Conservation (phyloP, 1,140 invertebrate species). For the Pentalonia nigronervosa region DNA sequence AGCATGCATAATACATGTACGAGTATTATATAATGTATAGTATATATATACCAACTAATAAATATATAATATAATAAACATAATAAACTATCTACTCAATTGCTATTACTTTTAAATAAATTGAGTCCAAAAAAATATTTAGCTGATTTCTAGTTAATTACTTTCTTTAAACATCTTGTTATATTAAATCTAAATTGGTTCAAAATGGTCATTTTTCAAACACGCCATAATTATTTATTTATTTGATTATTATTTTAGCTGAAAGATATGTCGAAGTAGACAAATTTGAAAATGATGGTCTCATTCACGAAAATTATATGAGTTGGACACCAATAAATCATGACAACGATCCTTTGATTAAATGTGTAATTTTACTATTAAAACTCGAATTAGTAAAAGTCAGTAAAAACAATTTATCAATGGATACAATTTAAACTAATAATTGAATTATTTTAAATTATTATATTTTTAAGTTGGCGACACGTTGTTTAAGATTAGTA, state of each 20-base stretch:
- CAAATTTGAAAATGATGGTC: background rate
- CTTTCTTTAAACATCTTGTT: background rate
- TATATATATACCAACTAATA: background rate
- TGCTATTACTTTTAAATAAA: background rate
- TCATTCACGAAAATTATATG: background rate
- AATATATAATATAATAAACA: no score
- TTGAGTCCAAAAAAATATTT: constrained; percentile 15
- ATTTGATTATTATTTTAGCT: background rate
- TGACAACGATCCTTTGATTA: constrained; percentile 26
- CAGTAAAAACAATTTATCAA: background rate
- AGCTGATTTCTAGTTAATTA: background rate
- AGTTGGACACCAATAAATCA: constrained; percentile 43
- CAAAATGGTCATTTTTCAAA: background rate
- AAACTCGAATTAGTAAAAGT: constrained; percentile 42
- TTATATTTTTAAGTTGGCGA: constrained; percentile 26
- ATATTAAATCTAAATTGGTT: background rate
- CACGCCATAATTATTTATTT: background rate
- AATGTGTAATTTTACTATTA: constrained; percentile 36
- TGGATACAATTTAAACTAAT: background rate
- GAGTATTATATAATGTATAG: background rate
- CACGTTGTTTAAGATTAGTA: background rate
- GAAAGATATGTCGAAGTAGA: background rate
- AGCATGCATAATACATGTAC: background rate
- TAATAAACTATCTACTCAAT: background rate
- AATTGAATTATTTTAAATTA: background rate